Conservation (phyloP, 2,113 vertebrate species). For the Amphiprion ocellaris region DNA sequence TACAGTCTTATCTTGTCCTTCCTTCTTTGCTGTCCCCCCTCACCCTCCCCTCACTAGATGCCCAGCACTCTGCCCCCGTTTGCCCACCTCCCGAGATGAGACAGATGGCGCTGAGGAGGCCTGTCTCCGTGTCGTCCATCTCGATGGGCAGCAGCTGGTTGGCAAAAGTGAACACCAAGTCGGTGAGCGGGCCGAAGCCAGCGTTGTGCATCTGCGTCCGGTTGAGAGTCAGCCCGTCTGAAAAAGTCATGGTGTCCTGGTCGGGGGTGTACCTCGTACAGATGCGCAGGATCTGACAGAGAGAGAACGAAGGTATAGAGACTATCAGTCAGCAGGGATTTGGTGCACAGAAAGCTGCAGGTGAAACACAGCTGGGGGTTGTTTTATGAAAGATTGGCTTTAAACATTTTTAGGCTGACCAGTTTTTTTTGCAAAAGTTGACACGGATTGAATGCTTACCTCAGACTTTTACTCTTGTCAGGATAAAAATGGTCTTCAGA, state of each 20-base stretch:
- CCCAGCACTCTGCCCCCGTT: neutral
- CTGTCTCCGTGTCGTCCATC: conserved; percentile 99
- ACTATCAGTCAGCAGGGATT: conserved; percentile 2
- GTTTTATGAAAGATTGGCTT: neutral
- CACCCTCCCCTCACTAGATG: too few relatives aligned
- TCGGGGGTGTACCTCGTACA: conserved; percentile 98
- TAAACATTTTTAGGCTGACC: neutral
- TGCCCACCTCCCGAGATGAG: conserved; percentile 95
- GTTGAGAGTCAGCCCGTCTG: conserved; percentile 97
- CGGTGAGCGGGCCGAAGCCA: conserved; percentile 96
- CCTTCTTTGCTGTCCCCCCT: too few relatives aligned
- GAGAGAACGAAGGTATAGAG: neutral
- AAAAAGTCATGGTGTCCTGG: conserved; percentile 99
- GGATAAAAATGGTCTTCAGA: too few relatives aligned
- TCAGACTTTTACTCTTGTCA: too few relatives aligned
- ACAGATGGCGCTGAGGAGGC: conserved; percentile 99
- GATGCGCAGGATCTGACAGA: conserved; percentile 93
- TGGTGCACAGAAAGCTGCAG: conserved; percentile 15
- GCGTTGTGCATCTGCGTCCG: conserved; percentile 99
- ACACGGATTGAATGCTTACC: too few relatives aligned
- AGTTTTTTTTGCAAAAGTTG: neutral
- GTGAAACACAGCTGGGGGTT: neutral
- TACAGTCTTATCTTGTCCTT: too few relatives aligned
- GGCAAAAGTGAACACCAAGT: conserved; percentile 98
- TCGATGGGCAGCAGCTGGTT: conserved; percentile 98